These are phyloP conservation scores for Archegozetes longisetosus DNA, from an alignment of 1,140 invertebrate species.

Conservation along the genomic window DNA sequence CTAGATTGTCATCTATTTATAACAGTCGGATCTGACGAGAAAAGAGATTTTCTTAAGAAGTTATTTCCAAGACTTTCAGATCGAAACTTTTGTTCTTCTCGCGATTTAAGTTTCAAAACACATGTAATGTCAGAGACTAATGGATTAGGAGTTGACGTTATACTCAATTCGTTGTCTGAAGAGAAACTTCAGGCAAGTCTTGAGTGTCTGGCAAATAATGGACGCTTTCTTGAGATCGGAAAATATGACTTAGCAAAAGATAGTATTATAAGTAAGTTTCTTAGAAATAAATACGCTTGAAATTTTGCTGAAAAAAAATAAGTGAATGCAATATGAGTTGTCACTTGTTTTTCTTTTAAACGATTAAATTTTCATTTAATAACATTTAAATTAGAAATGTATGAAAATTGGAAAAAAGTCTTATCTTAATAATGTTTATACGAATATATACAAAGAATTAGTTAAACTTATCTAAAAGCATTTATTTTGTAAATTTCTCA, in stretches of 20 bases:
- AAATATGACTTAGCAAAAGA: conserved; percentile 75
- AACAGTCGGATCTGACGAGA: conserved; percentile 64
- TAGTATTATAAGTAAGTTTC: conserved; percentile 73
- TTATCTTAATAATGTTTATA: no score
- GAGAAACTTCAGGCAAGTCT: conserved; percentile 41
- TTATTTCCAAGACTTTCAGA: conserved; percentile 35
- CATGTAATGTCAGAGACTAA: conserved; percentile 55
- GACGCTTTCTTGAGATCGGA: conserved; percentile 58
- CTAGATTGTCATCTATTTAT: conserved; percentile 71
- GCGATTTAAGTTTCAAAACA: conserved; percentile 75
- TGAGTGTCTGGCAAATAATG: conserved; percentile 33
- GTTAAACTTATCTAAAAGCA: not conserved
- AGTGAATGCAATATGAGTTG: no score
- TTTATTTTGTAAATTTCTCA: conserved; percentile 26
- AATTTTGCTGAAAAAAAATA: no score
- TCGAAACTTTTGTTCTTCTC: conserved; percentile 71
- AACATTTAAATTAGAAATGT: no score
- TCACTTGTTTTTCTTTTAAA: no score
- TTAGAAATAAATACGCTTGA: not conserved
- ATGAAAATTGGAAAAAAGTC: no score
- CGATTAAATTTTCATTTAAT: no score
- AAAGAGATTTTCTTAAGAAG: conserved; percentile 64
- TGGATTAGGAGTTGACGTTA: conserved; percentile 47
- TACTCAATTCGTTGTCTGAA: conserved; percentile 47
- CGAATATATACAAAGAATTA: no score